Base-by-base conservation (phyloP, 1,140 invertebrate species). In the Macrocentrus cingulum region DNA sequence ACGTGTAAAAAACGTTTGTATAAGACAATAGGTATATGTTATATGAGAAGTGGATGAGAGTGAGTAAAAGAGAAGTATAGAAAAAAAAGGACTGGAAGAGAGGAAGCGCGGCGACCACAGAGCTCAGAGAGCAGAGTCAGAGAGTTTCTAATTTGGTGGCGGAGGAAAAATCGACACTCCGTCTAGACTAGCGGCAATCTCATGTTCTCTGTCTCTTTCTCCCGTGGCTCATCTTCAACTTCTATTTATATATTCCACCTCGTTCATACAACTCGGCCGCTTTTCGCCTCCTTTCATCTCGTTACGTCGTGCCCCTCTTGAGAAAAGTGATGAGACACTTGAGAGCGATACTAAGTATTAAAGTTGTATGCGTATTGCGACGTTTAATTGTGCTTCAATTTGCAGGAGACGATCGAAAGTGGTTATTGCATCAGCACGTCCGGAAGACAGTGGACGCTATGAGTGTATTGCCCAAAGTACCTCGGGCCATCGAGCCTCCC, bases 331-430 rank as follows among this genome's bases (percentile, higher is more conserved):
- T 57, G 19, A 45, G 11, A 8, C 16, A 19, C 15, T 32, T 57
- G 20, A 50, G 45, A 48, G 32, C 36, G 29, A 46, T 20, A 41
- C 29, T 34, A 44, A 46, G 41, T 46, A 45, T 45, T 22, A 46
- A 53, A 53, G 18, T 15, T n/a, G 36, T 48, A 25, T 9, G 3
- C 51, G 8, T 19, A 37, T 45, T 15, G 51, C 11, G 8, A 39
- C 34, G 37, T 39, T 58, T 8, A 16, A 7, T 44, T 44, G 11
- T 1, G 18, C 8, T 44, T 44, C 3, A 18, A n/a, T 44, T 65
- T 81, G 51, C 78, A 91, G 89, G 80, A 86, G 86, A 82, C 84
- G 87, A 83, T 89, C 88, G 79, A 85, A 87, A 79, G 82, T 91
- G 76, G 85, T 88, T 66, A 89, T 91, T 79, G 84, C 83, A 61